Percentiles rank a stretch among this genome's conserved stretches.
Conservation (phyloP, 2,113 vertebrate genomes). For the Brachyistius frenatus region DNA sequence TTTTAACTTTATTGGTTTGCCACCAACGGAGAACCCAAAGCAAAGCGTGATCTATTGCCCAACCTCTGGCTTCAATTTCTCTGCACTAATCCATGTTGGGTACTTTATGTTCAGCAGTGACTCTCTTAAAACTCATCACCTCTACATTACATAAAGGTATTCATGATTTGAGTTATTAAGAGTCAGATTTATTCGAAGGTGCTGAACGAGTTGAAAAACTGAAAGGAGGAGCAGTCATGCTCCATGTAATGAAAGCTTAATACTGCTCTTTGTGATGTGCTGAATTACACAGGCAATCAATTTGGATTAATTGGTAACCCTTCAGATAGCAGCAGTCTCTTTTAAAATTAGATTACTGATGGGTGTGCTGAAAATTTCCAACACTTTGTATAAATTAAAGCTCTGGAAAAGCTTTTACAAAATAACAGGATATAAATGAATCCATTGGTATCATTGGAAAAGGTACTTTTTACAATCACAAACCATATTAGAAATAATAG, state of each 20-base stretch:
- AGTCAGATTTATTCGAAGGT: conserved; percentile 43
- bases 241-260: conserved; percentile 69
- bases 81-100: conserved; percentile 66
- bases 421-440: conserved; percentile 87
- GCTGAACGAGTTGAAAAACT: conserved; percentile 57
- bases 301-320: conserved; percentile 74
- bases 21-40: conserved; percentile 78
- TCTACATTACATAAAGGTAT: conserved; percentile 27
- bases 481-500: conserved; percentile 85
- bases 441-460: conserved; percentile 81
- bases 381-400: conserved; percentile 83
- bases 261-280: conserved; percentile 67
- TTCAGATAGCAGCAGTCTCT: conserved; percentile 70
- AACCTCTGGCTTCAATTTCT: conserved; percentile 69
- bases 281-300: conserved; percentile 75
- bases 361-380: conserved; percentile 73
- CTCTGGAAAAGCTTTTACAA: conserved; percentile 81
- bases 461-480: conserved; percentile 84
- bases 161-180: conserved; percentile 60
- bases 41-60: conserved; percentile 70
- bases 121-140: conserved; percentile 66
- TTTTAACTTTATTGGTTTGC: conserved; percentile 78
- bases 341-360: conserved; percentile 80
- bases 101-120: conserved; percentile 62
- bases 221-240: conserved; percentile 50